A percentile compares a stretch with the other conserved stretches of the same genome.
These are phyloP conservation scores for Maniola hyperantus DNA, from an alignment of 2,888 invertebrate species.

Conservation along the genomic window DNA sequence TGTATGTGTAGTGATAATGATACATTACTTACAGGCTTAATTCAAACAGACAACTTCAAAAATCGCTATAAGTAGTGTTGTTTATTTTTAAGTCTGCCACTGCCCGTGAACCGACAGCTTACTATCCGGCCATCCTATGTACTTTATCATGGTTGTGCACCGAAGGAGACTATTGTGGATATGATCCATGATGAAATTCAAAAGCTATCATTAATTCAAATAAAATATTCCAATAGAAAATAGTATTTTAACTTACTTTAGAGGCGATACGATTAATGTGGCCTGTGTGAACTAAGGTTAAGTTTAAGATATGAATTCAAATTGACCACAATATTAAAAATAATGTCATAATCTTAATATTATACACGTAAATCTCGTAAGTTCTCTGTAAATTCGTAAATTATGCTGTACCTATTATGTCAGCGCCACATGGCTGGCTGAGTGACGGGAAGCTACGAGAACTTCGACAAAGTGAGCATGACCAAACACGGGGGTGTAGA, in stretches of 20 bases:
- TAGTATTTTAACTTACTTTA: not conserved
- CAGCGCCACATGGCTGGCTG: not conserved
- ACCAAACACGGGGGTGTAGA: too few species aligned
- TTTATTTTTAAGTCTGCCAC: not conserved
- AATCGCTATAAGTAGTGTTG: constrained; percentile 1
- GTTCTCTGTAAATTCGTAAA: not conserved
- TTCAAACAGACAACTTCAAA: constrained; percentile 3
- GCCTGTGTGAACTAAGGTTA: constrained; percentile 19
- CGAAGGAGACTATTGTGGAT: not conserved
- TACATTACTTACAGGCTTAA: not conserved
- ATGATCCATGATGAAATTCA: not conserved
- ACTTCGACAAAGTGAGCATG: too few species aligned
- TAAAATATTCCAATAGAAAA: not conserved
- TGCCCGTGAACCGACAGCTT: not conserved
- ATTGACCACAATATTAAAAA: constrained; percentile 37
- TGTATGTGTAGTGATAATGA: constrained; percentile 26
- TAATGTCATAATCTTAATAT: constrained; percentile 13
- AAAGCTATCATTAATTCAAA: not conserved
- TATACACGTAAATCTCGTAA: constrained; percentile 7
- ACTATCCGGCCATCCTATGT: not conserved
- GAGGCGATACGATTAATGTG: not conserved
- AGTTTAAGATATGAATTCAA: constrained; percentile 28
- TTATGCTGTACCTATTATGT: not conserved
- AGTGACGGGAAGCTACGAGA: too few species aligned
- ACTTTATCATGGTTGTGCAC: not conserved